Percentiles rank a stretch among this genome's conserved stretches.
Evolutionary conservation across 2,113 vertebrate genomes (phyloP).

Genomic region (Chionomys nivalis): DNA sequence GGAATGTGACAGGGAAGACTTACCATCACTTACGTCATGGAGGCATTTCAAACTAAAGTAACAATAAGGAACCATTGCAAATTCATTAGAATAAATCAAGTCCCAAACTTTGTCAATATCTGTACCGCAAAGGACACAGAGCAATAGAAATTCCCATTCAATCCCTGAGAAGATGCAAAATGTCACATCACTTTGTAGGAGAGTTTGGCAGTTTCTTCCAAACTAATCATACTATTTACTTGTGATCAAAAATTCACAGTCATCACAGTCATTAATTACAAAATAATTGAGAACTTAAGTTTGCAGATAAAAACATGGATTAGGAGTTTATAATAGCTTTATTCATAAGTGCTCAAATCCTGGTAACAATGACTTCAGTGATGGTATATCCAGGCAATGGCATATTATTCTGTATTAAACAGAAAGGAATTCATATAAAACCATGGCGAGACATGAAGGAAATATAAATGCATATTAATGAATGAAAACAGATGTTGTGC

Average conservation of each 20-base stretch:
- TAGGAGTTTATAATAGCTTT: background rate
- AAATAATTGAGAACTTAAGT: background rate
- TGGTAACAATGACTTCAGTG: background rate
- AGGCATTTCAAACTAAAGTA: background rate
- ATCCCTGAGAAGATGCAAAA: background rate
- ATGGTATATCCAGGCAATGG: too few relatives aligned
- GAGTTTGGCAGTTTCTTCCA: background rate
- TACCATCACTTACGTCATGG: background rate
- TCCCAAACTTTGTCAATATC: background rate
- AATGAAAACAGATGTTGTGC: background rate
- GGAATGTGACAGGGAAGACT: background rate
- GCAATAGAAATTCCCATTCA: background rate
- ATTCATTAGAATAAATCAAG: background rate
- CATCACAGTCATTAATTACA: background rate
- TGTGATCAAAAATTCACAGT: background rate
- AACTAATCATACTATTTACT: background rate
- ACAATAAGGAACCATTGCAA: background rate
- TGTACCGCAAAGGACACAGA: background rate
- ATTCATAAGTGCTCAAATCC: background rate
- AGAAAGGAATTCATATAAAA: background rate
- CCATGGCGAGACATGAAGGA: background rate
- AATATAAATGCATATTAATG: background rate
- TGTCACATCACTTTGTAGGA: background rate
- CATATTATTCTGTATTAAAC: background rate
- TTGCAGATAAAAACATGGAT: background rate